A percentile compares a stretch with the other conserved stretches of the same genome.
Evolutionary conservation across 2,888 invertebrate genomes (phyloP).

Genomic region (Philonicus albiceps): DNA sequence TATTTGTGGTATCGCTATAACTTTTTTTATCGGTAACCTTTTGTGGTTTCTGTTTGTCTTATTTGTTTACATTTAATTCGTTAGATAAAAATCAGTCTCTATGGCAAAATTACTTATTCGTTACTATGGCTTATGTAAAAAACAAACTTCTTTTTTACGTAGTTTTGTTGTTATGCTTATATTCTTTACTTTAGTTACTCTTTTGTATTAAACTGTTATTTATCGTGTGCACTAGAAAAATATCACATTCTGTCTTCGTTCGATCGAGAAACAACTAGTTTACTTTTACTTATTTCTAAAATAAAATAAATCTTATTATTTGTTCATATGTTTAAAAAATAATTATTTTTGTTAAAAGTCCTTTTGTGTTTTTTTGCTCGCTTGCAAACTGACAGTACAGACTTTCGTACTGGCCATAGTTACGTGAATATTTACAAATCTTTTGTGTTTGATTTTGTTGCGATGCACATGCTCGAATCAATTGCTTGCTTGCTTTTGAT

Average conservation of each 20-base stretch:
- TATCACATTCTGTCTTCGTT: slow-evolving; percentile 65
- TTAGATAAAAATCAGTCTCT: slow-evolving; percentile 61
- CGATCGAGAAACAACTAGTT: slow-evolving; percentile 60
- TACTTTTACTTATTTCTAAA: slow-evolving; percentile 37
- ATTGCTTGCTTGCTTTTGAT: slow-evolving; percentile 55
- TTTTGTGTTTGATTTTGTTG: slow-evolving; percentile 2
- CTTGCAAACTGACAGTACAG: background rate
- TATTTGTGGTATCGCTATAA: slow-evolving; percentile 47
- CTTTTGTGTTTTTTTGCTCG: slow-evolving; percentile 14
- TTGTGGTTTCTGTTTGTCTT: slow-evolving; percentile 43
- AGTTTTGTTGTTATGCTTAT: slow-evolving; percentile 31
- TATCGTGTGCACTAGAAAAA: slow-evolving; percentile 58
- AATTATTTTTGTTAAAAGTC: slow-evolving; percentile 29
- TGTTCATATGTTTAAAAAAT: slow-evolving; percentile 34
- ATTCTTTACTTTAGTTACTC: slow-evolving; percentile 23
- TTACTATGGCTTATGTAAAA: slow-evolving; percentile 28
- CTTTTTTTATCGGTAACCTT: slow-evolving; percentile 29
- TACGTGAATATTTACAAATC: background rate
- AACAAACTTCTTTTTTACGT: slow-evolving; percentile 1
- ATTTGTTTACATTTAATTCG: slow-evolving; percentile 11
- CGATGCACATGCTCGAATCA: background rate
- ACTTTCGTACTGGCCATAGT: background rate
- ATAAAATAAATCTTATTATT: slow-evolving; percentile 28
- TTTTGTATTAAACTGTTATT: slow-evolving; percentile 41
- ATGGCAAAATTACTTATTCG: slow-evolving; percentile 57